Evolutionary conservation across 1,140 invertebrate genomes (phyloP), one percentile per base, ranked within the genome.

Genomic region (Rhagoletis zephyria): DNA sequence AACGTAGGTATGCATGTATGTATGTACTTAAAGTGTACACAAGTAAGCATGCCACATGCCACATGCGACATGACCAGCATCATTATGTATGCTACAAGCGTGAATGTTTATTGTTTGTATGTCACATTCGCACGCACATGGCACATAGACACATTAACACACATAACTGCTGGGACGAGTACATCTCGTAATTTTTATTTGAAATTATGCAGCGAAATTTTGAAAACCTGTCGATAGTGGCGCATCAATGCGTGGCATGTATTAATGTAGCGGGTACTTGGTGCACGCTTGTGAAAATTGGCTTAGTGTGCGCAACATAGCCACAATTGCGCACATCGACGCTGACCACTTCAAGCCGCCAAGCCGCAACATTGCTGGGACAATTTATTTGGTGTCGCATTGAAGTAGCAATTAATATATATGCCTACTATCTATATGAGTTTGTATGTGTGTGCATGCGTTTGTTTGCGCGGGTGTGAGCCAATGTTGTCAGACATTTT

Each of bases 371-470:
- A 81, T 19, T 48, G 48, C 30, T 81, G 74, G 51, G 51, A 42
- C 74, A 81, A 45, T 81, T 81, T 81, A 81, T 81, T 81, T 81
- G 74, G 74, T 81, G 74, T 81, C 74, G 74, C 74, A 81, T 59
- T 56, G 74, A 81, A 81, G 56, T 81, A 59, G 74, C 74, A 81
- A 81, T 81, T 81, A 81, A 81, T 4, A 10, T n/a, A 59, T 40
- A 48, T 0, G n/a, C 14, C 30, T 30, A 30, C 30, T 30, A 19
- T 19, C 30, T 30, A 19, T 19, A 51, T 3, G 10, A 56, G 10
- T 56, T 56, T 56, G 51, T 10, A 56, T 2, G 51, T 10, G 10
- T 56, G 1, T 56, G 51, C 0, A 10, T 56, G 51, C 10, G 2
- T 56, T 5, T 56, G 51, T 2, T 0, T 56, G 51, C 51, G 51